Evolutionary conservation across 2,797 vertebrate species (phyloP).

Genomic region (Pagetopsis macropterus): DNA sequence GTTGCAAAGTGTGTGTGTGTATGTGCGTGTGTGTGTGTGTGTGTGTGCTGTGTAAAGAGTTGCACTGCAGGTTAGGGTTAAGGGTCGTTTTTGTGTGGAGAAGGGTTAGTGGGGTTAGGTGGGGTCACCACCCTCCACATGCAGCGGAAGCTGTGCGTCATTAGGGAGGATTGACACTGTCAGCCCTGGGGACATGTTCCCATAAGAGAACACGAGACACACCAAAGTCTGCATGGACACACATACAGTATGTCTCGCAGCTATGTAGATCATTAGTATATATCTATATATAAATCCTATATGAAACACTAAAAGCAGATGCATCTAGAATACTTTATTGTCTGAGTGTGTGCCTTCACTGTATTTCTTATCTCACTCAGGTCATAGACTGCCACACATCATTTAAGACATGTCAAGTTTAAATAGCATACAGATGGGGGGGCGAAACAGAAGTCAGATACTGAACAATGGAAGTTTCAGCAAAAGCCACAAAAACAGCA

Average conservation of each 20-base stretch:
- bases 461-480: neutral
- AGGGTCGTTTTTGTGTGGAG: slow-evolving; percentile 66
- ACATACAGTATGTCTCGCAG: slow-evolving; percentile 18
- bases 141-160: slow-evolving; percentile 78
- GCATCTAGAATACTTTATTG: neutral
- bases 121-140: slow-evolving; percentile 77
- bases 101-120: slow-evolving; percentile 75
- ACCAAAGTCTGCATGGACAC: slow-evolving; percentile 20
- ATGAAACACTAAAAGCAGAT: neutral
- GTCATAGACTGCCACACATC: neutral
- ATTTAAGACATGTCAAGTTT: neutral
- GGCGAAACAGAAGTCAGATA: neutral
- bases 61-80: slow-evolving; percentile 57
- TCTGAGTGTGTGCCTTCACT: neutral
- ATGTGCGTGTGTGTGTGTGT: slow-evolving; percentile 21
- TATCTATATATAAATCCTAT: neutral
- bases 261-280: neutral
- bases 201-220: slow-evolving; percentile 57
- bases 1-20: slow-evolving; percentile 20
- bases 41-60: slow-evolving; percentile 28
- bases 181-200: slow-evolving; percentile 73
- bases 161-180: slow-evolving; percentile 75
- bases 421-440: neutral
- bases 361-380: neutral
- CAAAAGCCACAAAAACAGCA: neutral